These are phyloP conservation scores for Eidolon dupreanum DNA, from an alignment of 2,797 vertebrate genomes.

Conservation along the genomic window DNA sequence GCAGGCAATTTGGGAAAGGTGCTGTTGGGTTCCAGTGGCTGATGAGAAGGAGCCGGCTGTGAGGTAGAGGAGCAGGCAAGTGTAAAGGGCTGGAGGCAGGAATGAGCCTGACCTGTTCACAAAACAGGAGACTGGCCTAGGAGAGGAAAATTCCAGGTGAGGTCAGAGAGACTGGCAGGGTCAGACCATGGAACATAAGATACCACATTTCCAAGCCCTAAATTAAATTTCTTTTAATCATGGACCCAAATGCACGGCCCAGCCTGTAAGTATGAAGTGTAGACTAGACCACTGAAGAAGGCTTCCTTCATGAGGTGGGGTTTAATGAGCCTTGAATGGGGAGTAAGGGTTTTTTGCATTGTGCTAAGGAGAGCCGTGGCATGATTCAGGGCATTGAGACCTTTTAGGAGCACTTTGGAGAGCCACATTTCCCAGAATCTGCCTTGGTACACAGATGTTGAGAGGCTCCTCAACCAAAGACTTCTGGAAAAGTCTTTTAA, in stretches of 20 bases:
- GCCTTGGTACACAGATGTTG: background rate
- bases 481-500: constrained; percentile 16
- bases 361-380: background rate
- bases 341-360: background rate
- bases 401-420: background rate
- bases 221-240: background rate
- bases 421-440: background rate
- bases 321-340: background rate
- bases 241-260: background rate
- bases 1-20: background rate
- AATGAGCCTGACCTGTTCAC: background rate
- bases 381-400: background rate
- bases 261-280: background rate
- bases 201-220: background rate
- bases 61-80: background rate
- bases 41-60: background rate
- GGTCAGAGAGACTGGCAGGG: background rate
- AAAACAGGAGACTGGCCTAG: background rate
- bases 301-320: background rate
- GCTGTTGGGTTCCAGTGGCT: background rate
- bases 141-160: background rate
- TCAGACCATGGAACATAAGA: background rate
- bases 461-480: background rate
- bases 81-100: background rate
- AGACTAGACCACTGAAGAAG: background rate